Percentiles rank a stretch among this genome's conserved stretches.
Conservation (phyloP, 2,888 invertebrate species). For the Pyrrhosoma nymphula region DNA sequence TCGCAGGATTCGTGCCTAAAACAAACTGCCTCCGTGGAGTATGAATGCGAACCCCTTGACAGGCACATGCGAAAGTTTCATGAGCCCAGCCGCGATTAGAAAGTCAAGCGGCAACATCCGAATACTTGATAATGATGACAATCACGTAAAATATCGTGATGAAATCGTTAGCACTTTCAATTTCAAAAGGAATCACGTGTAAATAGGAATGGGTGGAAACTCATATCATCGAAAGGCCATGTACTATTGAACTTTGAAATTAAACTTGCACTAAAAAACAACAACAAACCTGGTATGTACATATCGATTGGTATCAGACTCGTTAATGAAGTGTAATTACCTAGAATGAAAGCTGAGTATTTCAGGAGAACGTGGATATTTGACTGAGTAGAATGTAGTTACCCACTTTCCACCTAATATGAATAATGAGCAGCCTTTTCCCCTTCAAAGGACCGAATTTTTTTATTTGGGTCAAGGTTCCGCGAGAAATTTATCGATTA, state of each 20-base stretch:
- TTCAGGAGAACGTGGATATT: too few species aligned
- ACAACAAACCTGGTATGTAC: neutral
- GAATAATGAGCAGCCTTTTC: too few species aligned
- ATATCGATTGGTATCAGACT: neutral
- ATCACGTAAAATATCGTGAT: neutral
- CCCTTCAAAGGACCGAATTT: too few species aligned
- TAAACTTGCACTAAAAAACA: neutral
- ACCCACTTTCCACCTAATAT: too few species aligned
- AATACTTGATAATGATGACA: neutral
- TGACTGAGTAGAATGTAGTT: too few species aligned
- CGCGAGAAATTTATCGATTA: too few species aligned
- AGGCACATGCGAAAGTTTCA: slow-evolving; percentile 8
- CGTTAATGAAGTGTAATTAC: too few species aligned
- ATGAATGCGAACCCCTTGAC: neutral
- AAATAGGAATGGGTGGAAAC: neutral
- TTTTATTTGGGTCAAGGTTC: too few species aligned
- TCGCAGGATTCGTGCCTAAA: neutral
- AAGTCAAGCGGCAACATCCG: neutral
- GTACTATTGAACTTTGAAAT: neutral
- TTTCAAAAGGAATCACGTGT: neutral
- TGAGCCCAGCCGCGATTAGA: neutral
- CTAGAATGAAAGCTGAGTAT: too few species aligned
- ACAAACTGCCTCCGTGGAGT: neutral
- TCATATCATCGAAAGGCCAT: neutral
- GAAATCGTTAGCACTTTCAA: neutral